Evolutionary conservation across 2,113 vertebrate genomes (phyloP).

Genomic region (Ammodytes dubius): DNA sequence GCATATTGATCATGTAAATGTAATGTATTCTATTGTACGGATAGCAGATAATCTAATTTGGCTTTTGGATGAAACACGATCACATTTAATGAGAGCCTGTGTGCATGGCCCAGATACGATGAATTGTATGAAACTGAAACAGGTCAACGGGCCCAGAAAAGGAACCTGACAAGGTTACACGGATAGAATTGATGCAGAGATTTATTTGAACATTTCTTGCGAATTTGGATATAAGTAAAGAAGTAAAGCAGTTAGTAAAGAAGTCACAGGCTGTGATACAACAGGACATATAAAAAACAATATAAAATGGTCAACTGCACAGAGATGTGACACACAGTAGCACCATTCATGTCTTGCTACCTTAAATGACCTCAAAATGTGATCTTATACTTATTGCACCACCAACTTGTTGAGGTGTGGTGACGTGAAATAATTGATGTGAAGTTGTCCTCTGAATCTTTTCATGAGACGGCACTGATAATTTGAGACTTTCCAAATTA

Average conservation of each 20-base stretch:
- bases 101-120: constrained; percentile 67
- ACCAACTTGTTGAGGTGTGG: neutral
- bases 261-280: neutral
- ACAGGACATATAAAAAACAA: neutral
- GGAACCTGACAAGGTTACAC: constrained; percentile 46
- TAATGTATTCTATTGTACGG: neutral
- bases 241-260: neutral
- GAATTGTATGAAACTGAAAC: constrained; percentile 63
- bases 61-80: constrained; percentile 36
- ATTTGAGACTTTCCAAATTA: constrained; percentile 74
- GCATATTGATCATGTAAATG: neutral
- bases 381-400: constrained; percentile 5
- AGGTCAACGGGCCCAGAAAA: constrained; percentile 71
- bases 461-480: constrained; percentile 70
- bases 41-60: constrained; percentile 15
- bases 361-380: constrained; percentile 2
- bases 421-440: constrained; percentile 1
- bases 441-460: constrained; percentile 47
- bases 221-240: neutral
- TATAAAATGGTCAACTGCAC: neutral
- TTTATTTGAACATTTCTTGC: neutral
- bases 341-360: neutral
- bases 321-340: neutral
- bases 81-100: constrained; percentile 40
- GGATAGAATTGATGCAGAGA: constrained; percentile 23